Evolutionary conservation across 2,888 invertebrate species (phyloP).

Genomic region (Drosophila limbata): DNA sequence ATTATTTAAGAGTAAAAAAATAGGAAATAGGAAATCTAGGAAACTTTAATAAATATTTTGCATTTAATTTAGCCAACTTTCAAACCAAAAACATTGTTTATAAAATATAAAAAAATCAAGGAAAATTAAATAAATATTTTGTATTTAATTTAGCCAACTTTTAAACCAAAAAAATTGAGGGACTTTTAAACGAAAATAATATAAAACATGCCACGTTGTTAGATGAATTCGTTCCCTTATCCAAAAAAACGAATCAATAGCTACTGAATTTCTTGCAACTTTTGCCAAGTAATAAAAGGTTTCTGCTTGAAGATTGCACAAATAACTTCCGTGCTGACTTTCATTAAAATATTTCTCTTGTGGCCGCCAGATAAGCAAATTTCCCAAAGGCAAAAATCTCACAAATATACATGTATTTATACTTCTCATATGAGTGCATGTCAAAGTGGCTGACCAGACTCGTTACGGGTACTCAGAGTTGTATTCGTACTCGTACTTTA

Average conservation of each 20-base stretch:
- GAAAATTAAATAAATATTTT: too few species aligned
- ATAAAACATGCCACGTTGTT: too few species aligned
- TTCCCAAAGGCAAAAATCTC: conserved; percentile 34
- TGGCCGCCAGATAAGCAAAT: conserved; percentile 44
- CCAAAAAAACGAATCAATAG: neutral
- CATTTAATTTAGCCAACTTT: too few species aligned
- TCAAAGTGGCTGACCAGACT: conserved; percentile 33
- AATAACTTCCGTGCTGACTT: conserved; percentile 52
- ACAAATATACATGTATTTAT: neutral
- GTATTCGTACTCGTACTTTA: conserved; percentile 35
- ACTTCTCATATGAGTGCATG: conserved; percentile 7
- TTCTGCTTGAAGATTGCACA: conserved; percentile 8
- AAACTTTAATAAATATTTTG: too few species aligned
- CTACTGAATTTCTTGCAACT: conserved; percentile 3
- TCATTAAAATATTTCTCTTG: conserved; percentile 22
- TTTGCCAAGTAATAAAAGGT: conserved; percentile 17
- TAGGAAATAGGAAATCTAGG: too few species aligned
- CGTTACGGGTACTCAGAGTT: conserved; percentile 40
- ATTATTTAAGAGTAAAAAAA: too few species aligned
- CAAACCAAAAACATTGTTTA: too few species aligned
- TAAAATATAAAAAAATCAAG: too few species aligned
- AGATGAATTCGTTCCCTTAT: neutral
- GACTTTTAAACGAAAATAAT: too few species aligned
- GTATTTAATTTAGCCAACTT: too few species aligned
- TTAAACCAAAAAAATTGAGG: too few species aligned